Base-by-base conservation (phyloP, 2,888 invertebrate species). In the Cosmopolites sordidus region DNA sequence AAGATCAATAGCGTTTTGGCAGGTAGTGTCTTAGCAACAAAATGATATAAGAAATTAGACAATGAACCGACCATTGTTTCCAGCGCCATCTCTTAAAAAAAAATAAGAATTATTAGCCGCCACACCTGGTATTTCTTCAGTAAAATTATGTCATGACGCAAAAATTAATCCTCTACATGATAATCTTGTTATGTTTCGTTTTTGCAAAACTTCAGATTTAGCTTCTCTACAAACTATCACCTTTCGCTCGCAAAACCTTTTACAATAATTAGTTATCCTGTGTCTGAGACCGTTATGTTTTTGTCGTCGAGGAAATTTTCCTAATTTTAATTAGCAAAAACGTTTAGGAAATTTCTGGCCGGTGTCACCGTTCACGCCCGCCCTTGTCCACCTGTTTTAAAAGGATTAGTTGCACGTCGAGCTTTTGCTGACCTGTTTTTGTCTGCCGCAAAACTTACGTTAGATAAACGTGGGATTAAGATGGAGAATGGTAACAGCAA, bases 321-420 rank as follows among this genome's bases (percentile, higher is more conserved):
- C 49, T 54, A 54, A 54, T 54, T 54, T 54, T 49, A 39, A 44
- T 45, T 43, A 40, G 54, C 54, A 54, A 54, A 54, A 54, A 54
- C 44, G 41, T 27, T 46, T 46, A 9, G 17, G 33, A 30, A 48
- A 42, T 48, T 42, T 43, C 37, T 18, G 11, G 29, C 30, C 39
- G n/a, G 48, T 43, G 43, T 43, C 30, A 29, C 53, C 37, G 41
- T 53, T 18, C 38, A 30, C 33, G 49, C 33, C n/a, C 33, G 33
- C 11, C 22, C 22, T 22, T 48, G 47, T 47, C 48, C 54, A 54
- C 54, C 54, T 54, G 54, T 49, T 45, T 54, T 47, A 42, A 50
- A 44, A 39, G 44, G 43, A 44, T 50, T 50, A 50, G 50, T 37
- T 16, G 18, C 40, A 50, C 33, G 50, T 50, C 40, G 16, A 12